phyloP scores from a whole-genome alignment of 2,888 invertebrate species.

The Tinea trinotella region DNA sequence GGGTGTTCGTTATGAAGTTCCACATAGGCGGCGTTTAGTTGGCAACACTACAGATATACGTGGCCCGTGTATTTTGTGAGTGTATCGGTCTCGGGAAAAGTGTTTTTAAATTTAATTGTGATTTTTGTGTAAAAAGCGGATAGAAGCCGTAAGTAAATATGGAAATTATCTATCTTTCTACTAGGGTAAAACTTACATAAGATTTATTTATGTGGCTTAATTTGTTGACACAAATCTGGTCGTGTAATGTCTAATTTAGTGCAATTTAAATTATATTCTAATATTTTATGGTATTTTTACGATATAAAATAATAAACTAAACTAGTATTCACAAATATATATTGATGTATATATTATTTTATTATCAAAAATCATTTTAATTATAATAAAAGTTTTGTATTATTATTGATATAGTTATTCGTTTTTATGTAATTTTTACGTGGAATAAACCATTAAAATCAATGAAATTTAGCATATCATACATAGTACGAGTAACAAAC shows the following conservation, averaged over 20 bases:
- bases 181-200: slow-evolving; percentile 21
- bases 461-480: too few species aligned
- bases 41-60: slow-evolving; percentile 66
- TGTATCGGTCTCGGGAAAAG: slow-evolving; percentile 51
- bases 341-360: too few species aligned
- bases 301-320: neutral
- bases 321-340: too few species aligned
- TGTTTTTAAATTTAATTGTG: slow-evolving; percentile 61
- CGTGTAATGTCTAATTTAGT: slow-evolving; percentile 24
- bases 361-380: too few species aligned
- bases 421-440: too few species aligned
- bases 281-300: neutral
- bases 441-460: too few species aligned
- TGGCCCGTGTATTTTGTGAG: slow-evolving; percentile 45
- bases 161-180: neutral
- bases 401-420: too few species aligned
- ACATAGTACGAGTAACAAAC: too few species aligned
- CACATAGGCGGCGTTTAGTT: slow-evolving; percentile 59
- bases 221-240: slow-evolving; percentile 29
- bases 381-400: too few species aligned
- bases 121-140: slow-evolving; percentile 39
- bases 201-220: neutral
- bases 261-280: slow-evolving; percentile 18
- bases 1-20: slow-evolving; percentile 54
- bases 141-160: slow-evolving; percentile 53